Base-by-base conservation (phyloP, 1,140 invertebrate species). In the Cydia splendana region DNA sequence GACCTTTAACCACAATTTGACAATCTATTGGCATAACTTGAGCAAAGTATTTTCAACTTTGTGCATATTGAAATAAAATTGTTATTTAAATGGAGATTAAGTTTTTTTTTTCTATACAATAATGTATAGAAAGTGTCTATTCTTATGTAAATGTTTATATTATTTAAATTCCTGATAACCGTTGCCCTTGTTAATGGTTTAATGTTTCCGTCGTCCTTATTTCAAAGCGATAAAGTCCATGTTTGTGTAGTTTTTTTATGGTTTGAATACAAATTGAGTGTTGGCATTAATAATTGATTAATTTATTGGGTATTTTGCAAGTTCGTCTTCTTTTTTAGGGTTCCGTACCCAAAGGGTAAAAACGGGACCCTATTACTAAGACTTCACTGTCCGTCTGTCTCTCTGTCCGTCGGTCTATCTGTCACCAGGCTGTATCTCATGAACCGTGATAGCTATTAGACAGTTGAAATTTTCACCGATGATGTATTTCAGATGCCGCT, bases 71-170 rank as follows among this genome's bases (percentile, higher is more conserved):
- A 53, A n/a, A 53, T 53, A 53, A 18, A 53, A 4, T n/a, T 53
- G 15, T 13, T 48, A 48, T 48, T 13, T 48, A 0, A 45, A 45
- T 45, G 42, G 42, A 13, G 42, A 45, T 45, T 34, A 6, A 12
- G 2, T 12, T 0, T 45, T 48, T 48, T 48, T 48, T 15, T 48
- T 48, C 12, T 48, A 15, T 15, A 48, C 15, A 48, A 3, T 48
- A 15, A 48, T n/a, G n/a, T 15, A 53, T 53, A 53, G 51, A 53
- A 53, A 53, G 51, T 53, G 51, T 53, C 51, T 53, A 53, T 53
- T 53, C 51, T 53, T 53, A 53, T 53, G 51, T 5, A 53, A 53
- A 53, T 53, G 51, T 53, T n/a, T 53, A 53, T 53, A 53, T 53
- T 53, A 53, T 53, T 18, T 53, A 18, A 53, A 53, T 53, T 53